Evolutionary conservation across 2,888 invertebrate genomes (phyloP).

Genomic region (Leptothorax acervorum): DNA sequence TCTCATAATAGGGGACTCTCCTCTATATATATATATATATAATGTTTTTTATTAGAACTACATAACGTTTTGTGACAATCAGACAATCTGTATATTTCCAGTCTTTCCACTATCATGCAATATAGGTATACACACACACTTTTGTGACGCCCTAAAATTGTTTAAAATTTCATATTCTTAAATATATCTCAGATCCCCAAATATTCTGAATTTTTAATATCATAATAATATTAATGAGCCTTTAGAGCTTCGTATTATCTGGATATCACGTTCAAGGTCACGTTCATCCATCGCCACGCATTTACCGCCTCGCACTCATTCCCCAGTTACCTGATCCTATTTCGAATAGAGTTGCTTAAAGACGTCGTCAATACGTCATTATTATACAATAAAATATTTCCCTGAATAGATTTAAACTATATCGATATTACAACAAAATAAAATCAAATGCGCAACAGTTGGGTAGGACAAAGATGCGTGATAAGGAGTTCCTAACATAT

Average conservation of each 20-base stretch:
- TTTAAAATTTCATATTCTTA: not conserved
- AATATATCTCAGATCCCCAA: not conserved
- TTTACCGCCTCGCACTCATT: not conserved
- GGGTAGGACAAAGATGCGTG: constrained; percentile 35
- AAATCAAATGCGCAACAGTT: constrained; percentile 73
- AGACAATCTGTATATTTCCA: not conserved
- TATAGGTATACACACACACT: not conserved
- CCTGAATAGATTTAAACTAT: not conserved
- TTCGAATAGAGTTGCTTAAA: not conserved
- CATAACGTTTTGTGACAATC: too few relatives aligned
- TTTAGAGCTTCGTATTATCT: not conserved
- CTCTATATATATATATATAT: not conserved
- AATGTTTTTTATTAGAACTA: not conserved
- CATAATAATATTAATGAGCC: not conserved
- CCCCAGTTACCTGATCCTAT: not conserved
- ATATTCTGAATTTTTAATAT: not conserved
- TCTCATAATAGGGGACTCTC: too few relatives aligned
- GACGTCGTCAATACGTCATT: not conserved
- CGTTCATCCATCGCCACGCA: too few relatives aligned
- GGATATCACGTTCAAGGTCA: not conserved
- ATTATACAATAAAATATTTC: not conserved
- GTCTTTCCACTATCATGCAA: not conserved
- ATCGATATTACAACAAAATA: not conserved
- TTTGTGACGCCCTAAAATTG: not conserved
- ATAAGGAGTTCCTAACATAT: not conserved